Evolutionary conservation across 2,113 vertebrate species (phyloP).

Genomic region (Gymnarchus niloticus): DNA sequence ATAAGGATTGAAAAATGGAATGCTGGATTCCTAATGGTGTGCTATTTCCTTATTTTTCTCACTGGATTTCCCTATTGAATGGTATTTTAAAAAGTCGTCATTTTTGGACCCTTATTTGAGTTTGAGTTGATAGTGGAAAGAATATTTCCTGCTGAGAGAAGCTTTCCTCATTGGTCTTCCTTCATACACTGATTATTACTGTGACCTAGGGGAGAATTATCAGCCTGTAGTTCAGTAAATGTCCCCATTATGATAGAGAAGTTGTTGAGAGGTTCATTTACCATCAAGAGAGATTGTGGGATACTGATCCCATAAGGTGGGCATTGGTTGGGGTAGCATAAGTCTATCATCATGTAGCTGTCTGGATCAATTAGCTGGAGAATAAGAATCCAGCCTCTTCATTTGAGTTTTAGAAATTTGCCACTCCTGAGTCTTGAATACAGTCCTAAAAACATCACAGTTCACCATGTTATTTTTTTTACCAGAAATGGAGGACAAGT

Average conservation of each 20-base stretch:
- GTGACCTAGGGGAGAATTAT: neutral
- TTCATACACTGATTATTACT: neutral
- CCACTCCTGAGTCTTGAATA: slow-evolving; percentile 44
- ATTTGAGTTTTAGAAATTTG: slow-evolving; percentile 23
- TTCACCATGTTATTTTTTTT: slow-evolving; percentile 37
- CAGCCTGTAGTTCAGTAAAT: slow-evolving; percentile 8
- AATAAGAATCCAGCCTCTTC: slow-evolving; percentile 11
- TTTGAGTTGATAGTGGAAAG: neutral
- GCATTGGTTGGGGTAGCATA: slow-evolving; percentile 10
- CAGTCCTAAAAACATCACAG: slow-evolving; percentile 42
- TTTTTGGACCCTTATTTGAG: neutral
- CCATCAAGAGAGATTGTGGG: too few relatives aligned
- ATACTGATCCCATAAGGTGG: neutral
- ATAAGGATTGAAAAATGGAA: slow-evolving; percentile 8
- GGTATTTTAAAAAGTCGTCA: neutral
- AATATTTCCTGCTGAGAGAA: neutral
- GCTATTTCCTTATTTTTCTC: too few relatives aligned
- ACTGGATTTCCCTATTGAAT: neutral
- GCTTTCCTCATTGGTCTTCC: neutral
- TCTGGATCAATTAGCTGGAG: neutral
- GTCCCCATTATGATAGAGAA: neutral
- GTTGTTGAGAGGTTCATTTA: neutral
- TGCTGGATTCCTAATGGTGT: neutral
- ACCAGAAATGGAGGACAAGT: neutral
- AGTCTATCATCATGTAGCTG: slow-evolving; percentile 37